Evolutionary conservation across 2,888 invertebrate species (phyloP), one percentile per base, ranked within the genome.

Genomic region (Caenorhabditis sinica): DNA sequence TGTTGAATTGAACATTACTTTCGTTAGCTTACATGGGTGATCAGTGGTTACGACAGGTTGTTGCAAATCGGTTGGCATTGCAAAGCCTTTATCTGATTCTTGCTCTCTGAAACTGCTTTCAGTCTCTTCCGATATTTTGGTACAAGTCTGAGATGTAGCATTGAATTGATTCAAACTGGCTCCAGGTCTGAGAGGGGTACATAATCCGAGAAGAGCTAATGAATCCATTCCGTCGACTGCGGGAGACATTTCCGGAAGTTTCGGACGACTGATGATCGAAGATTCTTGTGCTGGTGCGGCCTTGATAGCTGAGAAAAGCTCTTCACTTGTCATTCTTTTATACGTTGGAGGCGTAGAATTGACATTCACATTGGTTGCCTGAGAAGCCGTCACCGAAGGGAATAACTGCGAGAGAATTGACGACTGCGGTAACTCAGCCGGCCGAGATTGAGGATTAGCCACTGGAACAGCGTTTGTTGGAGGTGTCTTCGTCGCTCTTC

Each of bases 161-260:
- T 69, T 13, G 25, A 84, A 84, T 23, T 75, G 56, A 60, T 75
- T 80, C n/a, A 69, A 17, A 17, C 63, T 82, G 4, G 66, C 81
- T 13, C 75, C 75, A 13, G 85, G 73, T 40, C 63, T 81, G 4
- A 85, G 53, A 1, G 85, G 85, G 2, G 85, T 85, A 43, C 85
- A 85, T 11, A 81, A 13, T 63, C 85, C 85, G 2, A 85, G 60
- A 1, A 79, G 58, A 17, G 68, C 76, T 30, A 85, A 20, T 2
- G 77, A 53, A 33, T 85, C 77, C 20, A 85, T 3, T 61, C 85
- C 81, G 45, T 69, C 36, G 15, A 82, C 81, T 2, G 66, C 25
- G 4, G 85, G 81, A 4, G 77, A 74, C 25, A 85, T 82, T 9
- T 85, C 85, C 1, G 85, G 85, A 25, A 85, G 76, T 11, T 56